These are phyloP conservation scores for Lingula anatina DNA, from an alignment of 2,888 invertebrate species.

Conservation along the genomic window DNA sequence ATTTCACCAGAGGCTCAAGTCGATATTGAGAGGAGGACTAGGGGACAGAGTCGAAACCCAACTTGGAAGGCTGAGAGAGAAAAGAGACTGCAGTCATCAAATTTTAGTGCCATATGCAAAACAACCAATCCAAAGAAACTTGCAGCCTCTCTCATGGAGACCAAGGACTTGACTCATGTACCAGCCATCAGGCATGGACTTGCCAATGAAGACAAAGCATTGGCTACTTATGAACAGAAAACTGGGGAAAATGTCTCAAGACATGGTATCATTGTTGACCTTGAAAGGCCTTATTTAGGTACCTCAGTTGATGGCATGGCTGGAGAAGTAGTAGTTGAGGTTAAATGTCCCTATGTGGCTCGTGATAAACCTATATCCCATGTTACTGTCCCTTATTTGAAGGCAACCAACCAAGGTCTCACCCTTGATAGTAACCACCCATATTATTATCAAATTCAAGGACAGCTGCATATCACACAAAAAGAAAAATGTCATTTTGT, in stretches of 20 bases:
- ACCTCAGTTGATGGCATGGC: not conserved
- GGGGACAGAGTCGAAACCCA: slow-evolving; percentile 9
- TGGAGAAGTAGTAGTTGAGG: not conserved
- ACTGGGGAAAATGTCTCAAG: not conserved
- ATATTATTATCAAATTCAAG: slow-evolving; percentile 4
- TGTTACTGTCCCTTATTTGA: not conserved
- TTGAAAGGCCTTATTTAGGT: not conserved
- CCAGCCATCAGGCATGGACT: not conserved
- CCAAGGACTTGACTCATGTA: not conserved
- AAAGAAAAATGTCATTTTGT: not conserved
- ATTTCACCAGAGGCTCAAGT: slow-evolving; percentile 4
- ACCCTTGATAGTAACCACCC: not conserved
- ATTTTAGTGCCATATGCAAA: slow-evolving; percentile 12
- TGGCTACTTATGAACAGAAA: not conserved
- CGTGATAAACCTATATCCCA: not conserved
- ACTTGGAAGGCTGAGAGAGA: slow-evolving; percentile 11
- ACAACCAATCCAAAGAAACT: slow-evolving; percentile 1
- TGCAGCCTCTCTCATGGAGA: not conserved
- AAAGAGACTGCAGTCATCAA: slow-evolving; percentile 12
- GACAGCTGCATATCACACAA: not conserved
- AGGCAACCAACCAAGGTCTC: not conserved
- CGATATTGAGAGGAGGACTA: slow-evolving; percentile 7
- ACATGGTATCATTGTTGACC: not conserved
- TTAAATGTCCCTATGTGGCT: not conserved
- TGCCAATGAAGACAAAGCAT: not conserved